Base-by-base conservation (phyloP, 2,888 invertebrate genomes). In the Scrobipalpa costella region DNA sequence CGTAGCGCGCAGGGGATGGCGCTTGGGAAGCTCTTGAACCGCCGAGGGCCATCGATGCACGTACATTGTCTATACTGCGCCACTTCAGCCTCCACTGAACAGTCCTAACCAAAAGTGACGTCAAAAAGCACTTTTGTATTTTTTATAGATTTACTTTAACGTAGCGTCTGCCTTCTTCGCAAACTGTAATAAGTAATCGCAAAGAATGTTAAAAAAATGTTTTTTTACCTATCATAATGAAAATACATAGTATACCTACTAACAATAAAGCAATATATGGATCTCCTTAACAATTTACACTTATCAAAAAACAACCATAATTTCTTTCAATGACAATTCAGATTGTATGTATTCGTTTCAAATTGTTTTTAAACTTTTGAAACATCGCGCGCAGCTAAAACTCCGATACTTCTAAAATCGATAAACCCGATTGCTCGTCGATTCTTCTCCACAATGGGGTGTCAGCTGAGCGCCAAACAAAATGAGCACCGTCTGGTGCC, bases 1-100 rank as follows among this genome's bases (percentile, higher is more conserved):
- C 80, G 84, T 77, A 73, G 74, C 76, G 71, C 83, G 76, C 74
- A 67, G 64, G 80, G 76, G 84, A 84, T 85, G 83, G 76, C 76
- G 69, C 87, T 86, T 73, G 44, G 63, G 67, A 66, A 67, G 72
- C 79, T 77, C 85, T 86, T 15, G 84, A 78, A 77, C 73, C 70
- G 71, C 81, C 73, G 73, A 86, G 86, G 70, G 79, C 81, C 79
- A 82, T 83, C 81, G 76, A 73, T 77, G 77, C 80, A 79, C 75
- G 76, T 78, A 80, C 76, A 75, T 72, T 44, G 76, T 74, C 75
- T 69, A 13, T 7, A 44, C 57, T 57, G 21, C 21, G 27, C 38
- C 52, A 40, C 58, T 58, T 58, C 38, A 52, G 7, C 2, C 52
- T 13, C 7, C 17, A 13, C 27, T 21, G 52, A 21, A 47, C 7